A percentile compares a stretch with the other conserved stretches of the same genome.
Conservation (phyloP, 2,113 vertebrate genomes). For the Microcebus jonahi region DNA sequence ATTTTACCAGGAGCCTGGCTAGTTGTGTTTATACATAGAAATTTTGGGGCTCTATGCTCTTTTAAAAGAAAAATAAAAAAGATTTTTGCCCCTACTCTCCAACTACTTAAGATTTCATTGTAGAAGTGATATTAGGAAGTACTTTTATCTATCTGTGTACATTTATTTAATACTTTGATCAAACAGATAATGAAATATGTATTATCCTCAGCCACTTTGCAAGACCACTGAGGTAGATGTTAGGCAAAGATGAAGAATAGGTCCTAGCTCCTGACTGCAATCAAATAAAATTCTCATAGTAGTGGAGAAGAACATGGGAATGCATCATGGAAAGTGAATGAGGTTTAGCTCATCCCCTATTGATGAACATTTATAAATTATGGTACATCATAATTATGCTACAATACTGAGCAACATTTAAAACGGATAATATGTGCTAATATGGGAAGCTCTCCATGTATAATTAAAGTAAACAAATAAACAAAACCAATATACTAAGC, state of each 20-base stretch:
- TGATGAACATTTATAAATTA: slow-evolving; percentile 53
- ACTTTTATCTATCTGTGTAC: background rate
- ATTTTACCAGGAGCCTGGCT: background rate
- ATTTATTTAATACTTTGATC: slow-evolving; percentile 42
- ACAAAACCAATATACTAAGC: background rate
- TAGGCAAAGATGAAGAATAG: background rate
- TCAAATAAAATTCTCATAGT: slow-evolving; percentile 7
- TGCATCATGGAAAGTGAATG: slow-evolving; percentile 34
- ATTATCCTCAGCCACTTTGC: background rate
- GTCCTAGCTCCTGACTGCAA: background rate
- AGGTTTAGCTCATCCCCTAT: background rate
- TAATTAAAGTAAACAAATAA: background rate
- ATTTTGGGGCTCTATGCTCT: background rate
- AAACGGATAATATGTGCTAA: background rate
- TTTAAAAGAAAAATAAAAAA: slow-evolving; percentile 10
- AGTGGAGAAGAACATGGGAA: background rate
- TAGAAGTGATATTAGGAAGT: background rate
- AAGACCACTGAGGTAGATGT: background rate
- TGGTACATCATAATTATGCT: slow-evolving; percentile 19
- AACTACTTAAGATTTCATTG: background rate
- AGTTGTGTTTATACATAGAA: background rate
- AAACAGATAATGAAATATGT: background rate
- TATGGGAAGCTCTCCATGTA: background rate
- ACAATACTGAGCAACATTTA: background rate
- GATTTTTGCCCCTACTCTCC: background rate